Percentiles rank a stretch among this genome's conserved stretches.
Evolutionary conservation across 1,140 invertebrate genomes (phyloP).

Genomic region (Conus ventricosus): DNA sequence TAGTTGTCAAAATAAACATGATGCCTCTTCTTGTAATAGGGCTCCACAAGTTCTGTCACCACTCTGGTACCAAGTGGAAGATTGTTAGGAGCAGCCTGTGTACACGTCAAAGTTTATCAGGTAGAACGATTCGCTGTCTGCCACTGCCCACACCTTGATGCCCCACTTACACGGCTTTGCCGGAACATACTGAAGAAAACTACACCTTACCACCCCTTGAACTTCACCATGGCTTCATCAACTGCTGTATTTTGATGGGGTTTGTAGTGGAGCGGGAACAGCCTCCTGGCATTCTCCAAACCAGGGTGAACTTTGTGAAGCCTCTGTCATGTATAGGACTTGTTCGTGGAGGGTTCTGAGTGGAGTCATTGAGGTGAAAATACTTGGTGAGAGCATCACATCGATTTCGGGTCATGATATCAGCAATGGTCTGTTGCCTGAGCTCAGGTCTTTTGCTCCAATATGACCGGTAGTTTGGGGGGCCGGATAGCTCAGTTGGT

Average conservation of each 20-base stretch:
- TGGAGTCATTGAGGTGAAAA: background rate
- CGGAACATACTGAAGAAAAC: constrained; percentile 74
- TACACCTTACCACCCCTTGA: constrained; percentile 62
- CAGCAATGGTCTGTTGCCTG: background rate
- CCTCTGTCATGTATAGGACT: constrained; percentile 22
- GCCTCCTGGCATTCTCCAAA: constrained; percentile 21
- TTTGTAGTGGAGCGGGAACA: constrained; percentile 25
- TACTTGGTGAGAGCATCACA: background rate
- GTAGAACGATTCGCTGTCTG: constrained; percentile 64
- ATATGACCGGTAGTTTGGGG: too few relatives aligned
- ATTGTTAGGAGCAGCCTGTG: background rate
- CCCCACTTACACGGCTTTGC: constrained; percentile 76
- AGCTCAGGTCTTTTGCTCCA: constrained; percentile 7
- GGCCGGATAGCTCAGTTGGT: too few relatives aligned
- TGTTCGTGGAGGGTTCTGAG: background rate
- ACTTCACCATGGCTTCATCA: constrained; percentile 64
- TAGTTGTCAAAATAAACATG: constrained; percentile 47
- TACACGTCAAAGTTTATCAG: constrained; percentile 72
- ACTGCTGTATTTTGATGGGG: constrained; percentile 43
- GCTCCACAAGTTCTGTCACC: constrained; percentile 28
- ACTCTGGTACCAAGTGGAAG: constrained; percentile 22
- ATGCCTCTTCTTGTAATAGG: constrained; percentile 19
- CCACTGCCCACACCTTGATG: constrained; percentile 70
- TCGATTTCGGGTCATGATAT: background rate
- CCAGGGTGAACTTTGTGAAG: constrained; percentile 28